Evolutionary conservation across 1,140 invertebrate genomes (phyloP).

Genomic region (Hyles euphorbiae): DNA sequence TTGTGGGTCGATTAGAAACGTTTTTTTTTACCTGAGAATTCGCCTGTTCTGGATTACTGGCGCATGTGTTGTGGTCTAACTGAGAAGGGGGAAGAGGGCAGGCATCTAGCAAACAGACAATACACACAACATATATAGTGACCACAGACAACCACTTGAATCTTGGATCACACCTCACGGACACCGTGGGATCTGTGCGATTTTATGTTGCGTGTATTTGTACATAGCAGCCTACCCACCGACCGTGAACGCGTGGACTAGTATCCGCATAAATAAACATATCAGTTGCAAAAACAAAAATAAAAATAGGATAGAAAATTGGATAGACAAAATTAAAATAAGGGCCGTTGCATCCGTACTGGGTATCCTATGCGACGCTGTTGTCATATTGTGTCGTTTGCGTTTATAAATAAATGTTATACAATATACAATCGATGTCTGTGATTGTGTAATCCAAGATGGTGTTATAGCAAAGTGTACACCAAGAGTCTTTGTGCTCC

Average conservation of each 20-base stretch:
- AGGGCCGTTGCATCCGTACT: conserved; percentile 10
- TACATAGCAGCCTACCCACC: conserved; percentile 58
- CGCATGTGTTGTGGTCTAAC: conserved; percentile 80
- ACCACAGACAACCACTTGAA: conserved; percentile 73
- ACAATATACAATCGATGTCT: conserved; percentile 46
- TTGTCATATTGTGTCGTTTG: background rate
- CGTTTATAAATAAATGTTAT: background rate
- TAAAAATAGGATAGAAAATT: conserved; percentile 63
- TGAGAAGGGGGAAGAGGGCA: conserved; percentile 81
- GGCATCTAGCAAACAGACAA: conserved; percentile 80
- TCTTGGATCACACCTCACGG: conserved; percentile 74
- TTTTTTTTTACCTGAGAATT: conserved; percentile 75
- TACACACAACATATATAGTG: conserved; percentile 77
- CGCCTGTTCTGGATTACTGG: conserved; percentile 77
- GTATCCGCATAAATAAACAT: background rate
- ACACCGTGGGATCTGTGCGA: conserved; percentile 61
- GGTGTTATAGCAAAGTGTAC: conserved; percentile 74
- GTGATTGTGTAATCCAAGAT: conserved; percentile 75
- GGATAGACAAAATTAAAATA: conserved; percentile 49
- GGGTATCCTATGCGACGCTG: background rate
- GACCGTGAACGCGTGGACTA: conserved; percentile 3
- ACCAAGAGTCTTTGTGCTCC: conserved; percentile 76
- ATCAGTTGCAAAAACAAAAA: conserved; percentile 35
- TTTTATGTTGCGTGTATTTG: conserved; percentile 72
- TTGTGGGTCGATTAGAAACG: conserved; percentile 71